Conservation (phyloP, 2,113 vertebrate species). For the Pica pica region DNA sequence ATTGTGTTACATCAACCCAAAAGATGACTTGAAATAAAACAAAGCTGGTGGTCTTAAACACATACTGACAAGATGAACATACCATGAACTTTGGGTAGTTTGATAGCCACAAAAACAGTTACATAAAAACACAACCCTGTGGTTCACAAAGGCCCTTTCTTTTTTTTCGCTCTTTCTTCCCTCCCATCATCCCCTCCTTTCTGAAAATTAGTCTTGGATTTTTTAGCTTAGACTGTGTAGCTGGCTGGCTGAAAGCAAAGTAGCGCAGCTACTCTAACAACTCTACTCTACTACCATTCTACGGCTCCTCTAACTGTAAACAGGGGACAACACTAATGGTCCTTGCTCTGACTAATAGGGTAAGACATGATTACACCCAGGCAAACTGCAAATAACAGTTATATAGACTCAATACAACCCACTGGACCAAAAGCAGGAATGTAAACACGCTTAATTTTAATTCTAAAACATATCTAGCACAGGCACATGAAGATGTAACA, state of each 20-base stretch:
- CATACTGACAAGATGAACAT: neutral
- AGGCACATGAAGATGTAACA: neutral
- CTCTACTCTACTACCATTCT: neutral
- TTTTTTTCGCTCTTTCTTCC: neutral
- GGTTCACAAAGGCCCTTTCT: neutral
- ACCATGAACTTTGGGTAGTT: neutral
- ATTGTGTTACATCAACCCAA: neutral
- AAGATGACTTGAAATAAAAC: conserved; percentile 37
- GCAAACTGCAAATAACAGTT: neutral
- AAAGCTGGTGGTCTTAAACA: conserved; percentile 22
- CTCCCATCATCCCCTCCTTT: neutral
- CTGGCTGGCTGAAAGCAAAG: neutral
- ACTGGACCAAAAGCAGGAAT: neutral
- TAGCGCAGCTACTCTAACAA: neutral
- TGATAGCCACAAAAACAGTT: neutral
- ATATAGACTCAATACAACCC: neutral
- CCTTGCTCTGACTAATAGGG: neutral
- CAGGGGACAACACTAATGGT: neutral
- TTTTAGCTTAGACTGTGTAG: neutral
- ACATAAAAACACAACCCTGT: neutral
- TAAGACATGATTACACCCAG: neutral
- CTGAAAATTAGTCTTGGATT: neutral
- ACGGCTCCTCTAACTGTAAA: neutral
- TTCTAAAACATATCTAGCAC: neutral
- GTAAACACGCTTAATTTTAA: neutral